phyloP scores from a whole-genome alignment of 2,888 invertebrate genomes.

The Cheilosia soror region DNA sequence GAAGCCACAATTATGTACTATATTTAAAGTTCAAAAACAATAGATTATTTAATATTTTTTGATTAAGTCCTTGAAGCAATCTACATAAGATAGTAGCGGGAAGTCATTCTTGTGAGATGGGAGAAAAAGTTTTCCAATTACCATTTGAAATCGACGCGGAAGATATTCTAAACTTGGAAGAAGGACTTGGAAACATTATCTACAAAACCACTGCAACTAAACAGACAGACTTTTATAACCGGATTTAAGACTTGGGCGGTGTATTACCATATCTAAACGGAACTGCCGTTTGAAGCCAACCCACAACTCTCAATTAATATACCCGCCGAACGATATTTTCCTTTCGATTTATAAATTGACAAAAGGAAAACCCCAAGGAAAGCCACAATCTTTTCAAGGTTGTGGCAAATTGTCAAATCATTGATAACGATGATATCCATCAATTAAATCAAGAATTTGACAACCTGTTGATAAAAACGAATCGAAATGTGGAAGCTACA shows the following conservation, averaged over 20 bases:
- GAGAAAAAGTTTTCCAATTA: slow-evolving; percentile 39
- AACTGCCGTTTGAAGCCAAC: too few species aligned
- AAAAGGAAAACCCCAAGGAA: too few species aligned
- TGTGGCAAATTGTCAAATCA: slow-evolving; percentile 9
- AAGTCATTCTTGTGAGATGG: background rate
- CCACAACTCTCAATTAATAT: too few species aligned
- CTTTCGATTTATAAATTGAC: too few species aligned
- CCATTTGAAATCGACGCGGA: background rate
- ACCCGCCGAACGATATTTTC: too few species aligned
- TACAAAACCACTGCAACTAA: background rate
- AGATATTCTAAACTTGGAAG: background rate
- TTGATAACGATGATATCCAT: slow-evolving; percentile 13
- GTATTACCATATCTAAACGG: too few species aligned
- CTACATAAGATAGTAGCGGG: slow-evolving; percentile 5
- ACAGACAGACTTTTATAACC: background rate
- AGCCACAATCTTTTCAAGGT: too few species aligned
- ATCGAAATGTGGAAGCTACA: slow-evolving; percentile 44
- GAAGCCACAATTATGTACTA: background rate
- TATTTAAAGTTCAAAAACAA: background rate
- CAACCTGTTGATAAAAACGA: slow-evolving; percentile 31
- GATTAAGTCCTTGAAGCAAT: slow-evolving; percentile 13
- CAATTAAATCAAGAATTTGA: slow-evolving; percentile 12
- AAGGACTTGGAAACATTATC: background rate
- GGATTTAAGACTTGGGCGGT: too few species aligned
- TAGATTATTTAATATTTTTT: slow-evolving; percentile 14